These are phyloP conservation scores for Euzetes globulus DNA, from an alignment of 2,888 invertebrate genomes.

Conservation along the genomic window DNA sequence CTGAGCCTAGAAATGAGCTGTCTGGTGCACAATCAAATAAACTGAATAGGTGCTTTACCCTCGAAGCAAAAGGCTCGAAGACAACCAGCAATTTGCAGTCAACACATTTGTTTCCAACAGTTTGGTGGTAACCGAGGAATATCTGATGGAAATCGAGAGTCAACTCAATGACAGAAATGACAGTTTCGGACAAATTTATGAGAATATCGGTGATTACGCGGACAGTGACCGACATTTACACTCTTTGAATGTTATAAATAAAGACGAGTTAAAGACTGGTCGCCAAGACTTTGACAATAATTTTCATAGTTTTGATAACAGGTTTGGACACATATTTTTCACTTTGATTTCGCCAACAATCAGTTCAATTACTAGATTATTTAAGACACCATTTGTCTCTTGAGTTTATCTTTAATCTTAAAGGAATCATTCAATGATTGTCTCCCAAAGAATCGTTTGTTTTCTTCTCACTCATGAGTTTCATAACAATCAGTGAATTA, in stretches of 20 bases:
- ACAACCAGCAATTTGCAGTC: too few relatives aligned
- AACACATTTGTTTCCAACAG: not conserved
- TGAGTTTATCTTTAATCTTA: too few relatives aligned
- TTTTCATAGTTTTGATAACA: not conserved
- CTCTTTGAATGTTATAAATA: not conserved
- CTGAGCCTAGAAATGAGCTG: too few relatives aligned
- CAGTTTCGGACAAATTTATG: not conserved
- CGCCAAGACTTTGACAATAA: not conserved
- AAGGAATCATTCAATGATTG: too few relatives aligned
- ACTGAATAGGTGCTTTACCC: too few relatives aligned
- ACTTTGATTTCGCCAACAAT: not conserved
- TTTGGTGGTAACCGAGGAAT: not conserved
- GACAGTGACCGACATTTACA: not conserved
- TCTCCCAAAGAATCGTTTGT: too few relatives aligned
- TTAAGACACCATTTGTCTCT: too few relatives aligned
- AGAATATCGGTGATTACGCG: not conserved
- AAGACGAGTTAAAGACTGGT: not conserved
- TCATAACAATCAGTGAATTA: too few relatives aligned
- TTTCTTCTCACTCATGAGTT: too few relatives aligned
- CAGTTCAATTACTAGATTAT: too few relatives aligned
- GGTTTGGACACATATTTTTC: not conserved
- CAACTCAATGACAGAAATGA: not conserved
- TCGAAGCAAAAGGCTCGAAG: too few relatives aligned
- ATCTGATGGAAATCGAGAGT: not conserved
- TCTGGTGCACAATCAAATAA: too few relatives aligned